Percentiles rank a stretch among this genome's conserved stretches.
phyloP scores from a whole-genome alignment of 1,140 invertebrate genomes.

The Stegodyphus mimosarum region DNA sequence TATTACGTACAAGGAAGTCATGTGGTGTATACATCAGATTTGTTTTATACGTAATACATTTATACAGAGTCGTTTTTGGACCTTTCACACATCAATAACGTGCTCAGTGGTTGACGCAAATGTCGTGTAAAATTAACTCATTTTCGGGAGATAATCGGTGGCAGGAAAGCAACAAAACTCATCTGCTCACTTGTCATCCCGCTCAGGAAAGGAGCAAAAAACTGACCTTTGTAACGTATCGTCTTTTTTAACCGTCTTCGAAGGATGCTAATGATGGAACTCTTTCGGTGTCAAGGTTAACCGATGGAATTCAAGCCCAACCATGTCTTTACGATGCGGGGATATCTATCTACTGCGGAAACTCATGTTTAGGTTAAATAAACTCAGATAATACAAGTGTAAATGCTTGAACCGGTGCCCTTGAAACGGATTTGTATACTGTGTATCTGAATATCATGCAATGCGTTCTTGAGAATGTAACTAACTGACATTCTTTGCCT shows the following conservation, averaged over 20 bases:
- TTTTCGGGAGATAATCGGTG: neutral
- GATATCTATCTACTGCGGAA: neutral
- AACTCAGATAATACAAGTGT: no score
- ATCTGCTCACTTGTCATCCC: conserved; percentile 13
- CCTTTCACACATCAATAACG: no score
- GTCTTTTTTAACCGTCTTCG: conserved; percentile 13
- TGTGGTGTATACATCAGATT: no score
- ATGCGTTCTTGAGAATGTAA: no score
- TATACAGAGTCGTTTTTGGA: no score
- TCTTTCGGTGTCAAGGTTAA: conserved; percentile 26
- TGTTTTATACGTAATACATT: no score
- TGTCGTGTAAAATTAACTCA: neutral
- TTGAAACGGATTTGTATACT: no score
- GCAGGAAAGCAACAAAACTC: neutral
- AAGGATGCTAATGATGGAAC: conserved; percentile 19
- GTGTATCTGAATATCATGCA: no score
- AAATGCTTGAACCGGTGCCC: no score
- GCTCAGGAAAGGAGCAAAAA: conserved; percentile 6
- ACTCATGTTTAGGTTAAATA: no score
- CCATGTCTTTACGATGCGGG: neutral
- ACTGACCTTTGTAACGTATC: conserved; percentile 3
- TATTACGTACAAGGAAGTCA: no score
- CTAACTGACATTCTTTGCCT: no score
- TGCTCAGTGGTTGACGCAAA: neutral
- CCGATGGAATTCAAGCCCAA: neutral